Percentiles rank a stretch among this genome's conserved stretches.
These are phyloP conservation scores for Hydropsyche betteni DNA, from an alignment of 2,888 invertebrate species.

Conservation along the genomic window DNA sequence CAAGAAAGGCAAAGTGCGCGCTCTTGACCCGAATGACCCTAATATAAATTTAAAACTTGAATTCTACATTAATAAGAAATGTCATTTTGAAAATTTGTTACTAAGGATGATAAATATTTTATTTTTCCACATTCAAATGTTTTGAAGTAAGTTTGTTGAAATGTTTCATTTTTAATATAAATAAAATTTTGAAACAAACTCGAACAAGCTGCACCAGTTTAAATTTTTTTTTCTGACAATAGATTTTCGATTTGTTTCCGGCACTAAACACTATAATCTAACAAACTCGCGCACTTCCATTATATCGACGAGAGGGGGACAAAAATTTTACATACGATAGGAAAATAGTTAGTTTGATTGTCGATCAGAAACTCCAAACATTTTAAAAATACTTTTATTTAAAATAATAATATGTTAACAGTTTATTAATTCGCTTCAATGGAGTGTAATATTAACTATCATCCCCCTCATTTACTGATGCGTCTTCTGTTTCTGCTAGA, in stretches of 20 bases:
- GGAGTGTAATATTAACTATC: constrained; percentile 8
- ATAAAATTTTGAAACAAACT: too few relatives aligned
- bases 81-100: too few relatives aligned
- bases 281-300: constrained; percentile 26
- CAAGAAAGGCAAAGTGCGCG: too few relatives aligned
- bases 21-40: too few relatives aligned
- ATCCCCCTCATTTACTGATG: constrained; percentile 10
- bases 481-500: constrained; percentile 18
- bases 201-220: too few relatives aligned
- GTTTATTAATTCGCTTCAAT: not conserved
- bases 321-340: constrained; percentile 36
- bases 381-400: not conserved
- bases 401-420: not conserved
- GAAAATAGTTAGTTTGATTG: constrained; percentile 25
- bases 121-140: too few relatives aligned
- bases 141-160: too few relatives aligned
- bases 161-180: too few relatives aligned
- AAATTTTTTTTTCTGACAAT: not conserved
- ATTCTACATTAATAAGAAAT: too few relatives aligned
- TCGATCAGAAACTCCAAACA: not conserved
- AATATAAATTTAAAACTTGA: too few relatives aligned
- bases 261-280: constrained; percentile 38
- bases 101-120: too few relatives aligned
- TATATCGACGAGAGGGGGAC: constrained; percentile 29
- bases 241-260: constrained; percentile 30